These are phyloP conservation scores for Motacilla tschutschensis DNA, from an alignment of 2,113 vertebrate species.

Conservation along the genomic window DNA sequence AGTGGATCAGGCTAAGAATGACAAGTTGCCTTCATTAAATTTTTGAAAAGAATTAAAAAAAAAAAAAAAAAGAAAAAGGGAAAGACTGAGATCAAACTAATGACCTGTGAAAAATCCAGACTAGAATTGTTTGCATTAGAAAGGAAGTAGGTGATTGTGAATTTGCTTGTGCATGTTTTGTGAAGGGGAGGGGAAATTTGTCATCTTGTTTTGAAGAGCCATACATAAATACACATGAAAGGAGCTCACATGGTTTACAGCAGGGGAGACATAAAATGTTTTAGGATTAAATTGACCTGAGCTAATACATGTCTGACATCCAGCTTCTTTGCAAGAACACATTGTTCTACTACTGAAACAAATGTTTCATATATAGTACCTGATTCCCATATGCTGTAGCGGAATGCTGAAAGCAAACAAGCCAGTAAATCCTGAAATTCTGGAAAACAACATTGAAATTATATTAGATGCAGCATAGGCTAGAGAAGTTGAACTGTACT, in stretches of 20 bases:
- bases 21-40: conserved; percentile 18
- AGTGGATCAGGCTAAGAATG: neutral
- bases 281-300: conserved; percentile 60
- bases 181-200: conserved; percentile 58
- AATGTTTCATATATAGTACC: conserved; percentile 9
- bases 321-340: conserved; percentile 50
- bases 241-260: conserved; percentile 34
- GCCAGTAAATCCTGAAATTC: neutral
- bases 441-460: neutral
- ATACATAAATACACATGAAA: conserved; percentile 51
- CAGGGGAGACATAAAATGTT: conserved; percentile 48
- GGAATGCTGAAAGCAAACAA: neutral
- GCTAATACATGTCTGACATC: conserved; percentile 34
- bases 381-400: neutral
- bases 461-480: neutral
- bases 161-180: conserved; percentile 49
- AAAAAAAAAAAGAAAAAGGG: neutral
- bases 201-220: conserved; percentile 58
- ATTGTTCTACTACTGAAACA: conserved; percentile 22
- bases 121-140: conserved; percentile 50
- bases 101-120: conserved; percentile 64
- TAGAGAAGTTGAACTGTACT: neutral
- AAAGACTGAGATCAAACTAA: conserved; percentile 44
- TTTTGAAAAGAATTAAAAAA: neutral
- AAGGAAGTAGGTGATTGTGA: conserved; percentile 59